Conservation (phyloP, 2,888 invertebrate species). For the Pachymerium ferrugineum region DNA sequence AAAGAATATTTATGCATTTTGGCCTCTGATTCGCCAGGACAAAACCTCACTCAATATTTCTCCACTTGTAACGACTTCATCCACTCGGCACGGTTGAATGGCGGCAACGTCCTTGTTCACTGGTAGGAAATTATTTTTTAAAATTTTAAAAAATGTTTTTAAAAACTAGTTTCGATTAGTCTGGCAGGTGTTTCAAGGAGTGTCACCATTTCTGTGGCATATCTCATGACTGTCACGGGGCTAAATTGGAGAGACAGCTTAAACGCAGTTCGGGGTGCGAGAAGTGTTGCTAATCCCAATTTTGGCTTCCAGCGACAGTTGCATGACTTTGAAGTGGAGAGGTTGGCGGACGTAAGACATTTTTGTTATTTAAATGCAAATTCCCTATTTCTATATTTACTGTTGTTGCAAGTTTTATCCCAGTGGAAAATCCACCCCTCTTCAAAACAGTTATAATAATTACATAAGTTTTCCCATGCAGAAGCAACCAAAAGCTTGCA, state of each 20-base stretch:
- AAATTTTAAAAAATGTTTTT: background rate
- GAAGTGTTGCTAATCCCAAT: conserved; percentile 92
- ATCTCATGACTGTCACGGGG: conserved; percentile 89
- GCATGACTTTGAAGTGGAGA: conserved; percentile 78
- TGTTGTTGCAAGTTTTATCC: too few species aligned
- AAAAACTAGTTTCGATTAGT: conserved; percentile 51
- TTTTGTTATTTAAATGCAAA: too few species aligned
- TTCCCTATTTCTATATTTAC: too few species aligned
- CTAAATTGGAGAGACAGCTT: conserved; percentile 87
- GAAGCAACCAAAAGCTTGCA: too few species aligned
- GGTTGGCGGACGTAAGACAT: conserved; percentile 63
- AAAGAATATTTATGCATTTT: conserved; percentile 91
- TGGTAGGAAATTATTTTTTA: conserved; percentile 57
- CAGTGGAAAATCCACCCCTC: too few species aligned
- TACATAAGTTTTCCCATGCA: too few species aligned
- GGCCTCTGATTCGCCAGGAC: conserved; percentile 92
- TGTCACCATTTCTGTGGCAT: conserved; percentile 91
- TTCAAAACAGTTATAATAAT: too few species aligned
- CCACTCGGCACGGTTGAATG: conserved; percentile 80
- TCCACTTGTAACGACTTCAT: conserved; percentile 93
- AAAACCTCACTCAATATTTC: conserved; percentile 90
- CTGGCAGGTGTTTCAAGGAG: conserved; percentile 95
- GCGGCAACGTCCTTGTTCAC: conserved; percentile 88
- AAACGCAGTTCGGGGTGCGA: conserved; percentile 84
- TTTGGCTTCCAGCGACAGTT: conserved; percentile 91